These are phyloP conservation scores for Zapus hudsonius DNA, from an alignment of 2,113 vertebrate genomes.

Conservation along the genomic window DNA sequence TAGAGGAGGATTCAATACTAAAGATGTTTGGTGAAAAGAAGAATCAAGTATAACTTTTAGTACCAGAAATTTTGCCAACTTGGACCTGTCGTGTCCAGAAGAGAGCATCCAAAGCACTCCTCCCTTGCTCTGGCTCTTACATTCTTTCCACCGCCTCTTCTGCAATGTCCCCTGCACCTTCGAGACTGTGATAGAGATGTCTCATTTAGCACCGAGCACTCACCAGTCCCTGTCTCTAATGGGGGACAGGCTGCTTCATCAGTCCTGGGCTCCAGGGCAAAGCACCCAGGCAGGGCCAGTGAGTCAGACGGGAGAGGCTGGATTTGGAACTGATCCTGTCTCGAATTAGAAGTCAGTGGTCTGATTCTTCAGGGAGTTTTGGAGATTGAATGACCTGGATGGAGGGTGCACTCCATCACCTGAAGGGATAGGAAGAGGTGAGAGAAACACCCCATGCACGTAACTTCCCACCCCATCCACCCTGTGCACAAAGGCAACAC, in stretches of 20 bases:
- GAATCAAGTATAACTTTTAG: conserved; percentile 73
- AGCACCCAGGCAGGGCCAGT: background rate
- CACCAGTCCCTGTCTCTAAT: no score
- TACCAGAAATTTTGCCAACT: conserved; percentile 75
- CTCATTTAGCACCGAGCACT: no score
- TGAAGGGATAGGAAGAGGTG: background rate
- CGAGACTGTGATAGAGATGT: no score
- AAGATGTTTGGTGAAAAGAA: conserved; percentile 78
- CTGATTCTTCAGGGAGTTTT: background rate
- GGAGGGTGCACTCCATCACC: background rate
- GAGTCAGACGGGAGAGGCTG: conserved; percentile 4
- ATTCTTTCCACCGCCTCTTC: no score
- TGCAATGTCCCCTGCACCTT: no score
- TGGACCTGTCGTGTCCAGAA: no score
- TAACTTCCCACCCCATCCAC: background rate
- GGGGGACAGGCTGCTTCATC: background rate
- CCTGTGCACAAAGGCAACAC: background rate
- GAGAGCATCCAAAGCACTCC: no score
- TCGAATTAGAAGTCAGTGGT: background rate
- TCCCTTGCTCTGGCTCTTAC: no score
- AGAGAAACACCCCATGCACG: background rate
- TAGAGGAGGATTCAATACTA: conserved; percentile 71
- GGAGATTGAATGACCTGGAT: conserved; percentile 23
- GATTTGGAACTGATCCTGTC: conserved; percentile 24
- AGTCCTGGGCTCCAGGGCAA: background rate